A percentile compares a stretch with the other conserved stretches of the same genome.
Evolutionary conservation across 2,113 vertebrate species (phyloP).

Genomic region (Hydrochoerus hydrochaeris): DNA sequence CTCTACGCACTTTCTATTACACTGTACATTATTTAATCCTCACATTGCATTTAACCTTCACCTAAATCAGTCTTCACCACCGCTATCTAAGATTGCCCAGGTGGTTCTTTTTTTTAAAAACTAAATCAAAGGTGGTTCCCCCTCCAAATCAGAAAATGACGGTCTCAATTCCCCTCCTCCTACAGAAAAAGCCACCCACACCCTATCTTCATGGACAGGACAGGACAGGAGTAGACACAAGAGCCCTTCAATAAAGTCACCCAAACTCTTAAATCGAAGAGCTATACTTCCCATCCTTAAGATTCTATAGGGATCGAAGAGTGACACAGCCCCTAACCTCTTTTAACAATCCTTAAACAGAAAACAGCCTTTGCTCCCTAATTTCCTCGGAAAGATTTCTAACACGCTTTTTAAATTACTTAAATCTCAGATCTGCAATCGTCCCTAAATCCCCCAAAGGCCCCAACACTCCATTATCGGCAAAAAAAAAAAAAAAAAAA

Average conservation of each 20-base stretch:
- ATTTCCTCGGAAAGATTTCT: not conserved
- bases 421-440: constrained; percentile 45
- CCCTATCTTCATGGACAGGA: not conserved
- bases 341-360: not conserved
- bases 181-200: not conserved
- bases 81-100: not conserved
- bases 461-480: not conserved
- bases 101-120: not conserved
- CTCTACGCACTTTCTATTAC: not conserved
- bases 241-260: not conserved
- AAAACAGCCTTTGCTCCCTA: not conserved
- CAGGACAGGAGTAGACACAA: not conserved
- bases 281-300: not conserved
- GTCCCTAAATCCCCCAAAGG: not conserved
- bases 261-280: not conserved
- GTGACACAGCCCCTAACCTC: not conserved
- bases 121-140: not conserved
- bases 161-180: not conserved
- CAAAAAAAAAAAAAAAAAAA: not conserved
- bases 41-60: not conserved
- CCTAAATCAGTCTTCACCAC: not conserved
- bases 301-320: not conserved
- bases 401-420: constrained; percentile 57
- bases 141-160: not conserved
- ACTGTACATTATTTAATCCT: not conserved